phyloP scores from a whole-genome alignment of 2,888 invertebrate genomes.

The Xanthorhoe designata region DNA sequence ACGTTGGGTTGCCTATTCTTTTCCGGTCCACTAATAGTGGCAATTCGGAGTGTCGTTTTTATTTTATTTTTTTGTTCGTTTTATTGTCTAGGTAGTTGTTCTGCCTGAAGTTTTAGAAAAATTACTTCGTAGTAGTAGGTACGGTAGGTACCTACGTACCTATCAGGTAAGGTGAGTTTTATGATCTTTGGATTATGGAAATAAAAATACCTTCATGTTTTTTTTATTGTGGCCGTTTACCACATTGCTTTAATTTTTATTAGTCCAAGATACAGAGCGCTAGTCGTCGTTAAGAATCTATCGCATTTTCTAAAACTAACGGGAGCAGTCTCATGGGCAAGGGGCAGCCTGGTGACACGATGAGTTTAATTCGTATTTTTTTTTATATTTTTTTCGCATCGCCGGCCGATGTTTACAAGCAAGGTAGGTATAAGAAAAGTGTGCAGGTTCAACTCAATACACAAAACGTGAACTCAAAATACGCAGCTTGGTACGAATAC shows the following conservation, averaged over 20 bases:
- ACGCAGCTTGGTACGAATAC: slow-evolving; percentile 60
- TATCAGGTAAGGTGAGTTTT: too few species aligned
- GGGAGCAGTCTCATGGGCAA: slow-evolving; percentile 78
- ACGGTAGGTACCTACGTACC: too few species aligned
- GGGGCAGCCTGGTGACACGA: slow-evolving; percentile 72
- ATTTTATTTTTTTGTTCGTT: too few species aligned
- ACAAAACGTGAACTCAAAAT: slow-evolving; percentile 82
- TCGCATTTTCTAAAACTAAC: slow-evolving; percentile 67
- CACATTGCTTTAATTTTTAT: slow-evolving; percentile 78
- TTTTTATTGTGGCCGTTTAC: slow-evolving; percentile 64
- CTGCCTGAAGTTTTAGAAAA: too few species aligned
- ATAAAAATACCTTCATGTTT: slow-evolving; percentile 28
- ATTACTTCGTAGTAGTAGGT: too few species aligned
- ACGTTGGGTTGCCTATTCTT: too few species aligned
- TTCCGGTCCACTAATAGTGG: too few species aligned
- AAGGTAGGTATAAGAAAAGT: slow-evolving; percentile 77
- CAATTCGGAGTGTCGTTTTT: too few species aligned
- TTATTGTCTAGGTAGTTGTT: too few species aligned
- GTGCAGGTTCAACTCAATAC: slow-evolving; percentile 80
- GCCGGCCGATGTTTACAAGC: slow-evolving; percentile 67
- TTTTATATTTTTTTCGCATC: slow-evolving; percentile 66
- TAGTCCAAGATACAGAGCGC: slow-evolving; percentile 71
- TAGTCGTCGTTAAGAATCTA: slow-evolving; percentile 69
- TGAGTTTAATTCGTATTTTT: slow-evolving; percentile 61
- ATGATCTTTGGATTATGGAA: background rate